Conservation (phyloP, 1,140 invertebrate species). For the Conus ventricosus region DNA sequence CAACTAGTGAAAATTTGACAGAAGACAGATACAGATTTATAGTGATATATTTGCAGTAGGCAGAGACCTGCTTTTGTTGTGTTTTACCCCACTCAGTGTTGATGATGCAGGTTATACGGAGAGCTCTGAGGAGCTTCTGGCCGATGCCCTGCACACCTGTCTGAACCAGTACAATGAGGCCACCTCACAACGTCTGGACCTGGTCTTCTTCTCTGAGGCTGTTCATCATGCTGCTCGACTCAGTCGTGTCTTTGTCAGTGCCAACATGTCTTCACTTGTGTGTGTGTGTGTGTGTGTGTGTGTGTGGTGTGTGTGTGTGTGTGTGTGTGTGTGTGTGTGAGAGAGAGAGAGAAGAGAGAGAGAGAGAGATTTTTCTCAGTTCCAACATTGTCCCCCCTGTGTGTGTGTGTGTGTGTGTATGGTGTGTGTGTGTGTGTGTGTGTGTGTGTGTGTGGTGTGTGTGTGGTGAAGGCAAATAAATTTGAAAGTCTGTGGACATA, state of each 20-base stretch:
- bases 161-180: constrained; percentile 68
- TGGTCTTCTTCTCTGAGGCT: constrained; percentile 73
- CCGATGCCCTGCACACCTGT: constrained; percentile 66
- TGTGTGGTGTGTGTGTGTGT: not conserved
- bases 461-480: no score
- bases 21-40: no score
- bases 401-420: not conserved
- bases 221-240: constrained; percentile 70
- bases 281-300: not conserved
- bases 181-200: constrained; percentile 65
- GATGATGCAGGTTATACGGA: constrained; percentile 65
- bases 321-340: not conserved
- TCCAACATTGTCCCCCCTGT: not conserved
- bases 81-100: not conserved
- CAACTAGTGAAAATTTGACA: no score
- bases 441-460: not conserved
- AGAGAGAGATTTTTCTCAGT: no score
- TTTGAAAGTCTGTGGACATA: not conserved
- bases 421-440: not conserved
- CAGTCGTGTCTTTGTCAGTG: constrained; percentile 71
- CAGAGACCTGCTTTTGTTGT: no score
- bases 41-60: no score
- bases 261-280: not conserved
- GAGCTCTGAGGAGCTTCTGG: constrained; percentile 55
- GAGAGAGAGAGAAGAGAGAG: not conserved